phyloP scores from a whole-genome alignment of 2,797 vertebrate genomes.

The Diceros bicornis region DNA sequence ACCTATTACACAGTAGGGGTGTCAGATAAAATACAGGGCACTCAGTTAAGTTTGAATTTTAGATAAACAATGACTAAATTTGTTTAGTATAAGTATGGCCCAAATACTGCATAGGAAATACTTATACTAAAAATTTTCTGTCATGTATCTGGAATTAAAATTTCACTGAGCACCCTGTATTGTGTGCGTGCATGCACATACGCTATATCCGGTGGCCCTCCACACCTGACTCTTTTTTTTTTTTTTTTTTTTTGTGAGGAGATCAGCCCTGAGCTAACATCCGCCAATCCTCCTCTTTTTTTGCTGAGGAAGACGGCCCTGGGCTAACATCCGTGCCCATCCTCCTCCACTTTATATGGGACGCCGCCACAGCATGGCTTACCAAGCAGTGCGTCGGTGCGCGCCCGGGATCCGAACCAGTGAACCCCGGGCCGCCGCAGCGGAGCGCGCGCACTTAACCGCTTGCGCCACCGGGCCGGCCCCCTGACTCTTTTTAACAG shows the following conservation, averaged over 20 bases:
- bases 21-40: background rate
- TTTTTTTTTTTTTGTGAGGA: background rate
- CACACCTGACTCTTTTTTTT: background rate
- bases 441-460: no score
- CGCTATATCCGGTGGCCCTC: background rate
- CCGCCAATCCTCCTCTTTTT: no score
- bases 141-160: constrained; percentile 6
- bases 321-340: no score
- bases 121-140: background rate
- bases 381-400: no score
- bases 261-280: no score
- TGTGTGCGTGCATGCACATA: background rate
- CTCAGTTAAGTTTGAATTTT: background rate
- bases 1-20: background rate
- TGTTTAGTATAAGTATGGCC: background rate
- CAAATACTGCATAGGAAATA: background rate
- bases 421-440: no score
- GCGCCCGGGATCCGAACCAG: no score
- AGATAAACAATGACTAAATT: background rate
- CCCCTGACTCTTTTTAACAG: background rate
- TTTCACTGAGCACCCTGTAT: background rate
- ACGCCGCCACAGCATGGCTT: no score
- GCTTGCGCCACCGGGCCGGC: no score
- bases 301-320: no score
- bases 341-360: no score